phyloP scores from a whole-genome alignment of 2,797 vertebrate species.

The Rachycentron canadum region DNA sequence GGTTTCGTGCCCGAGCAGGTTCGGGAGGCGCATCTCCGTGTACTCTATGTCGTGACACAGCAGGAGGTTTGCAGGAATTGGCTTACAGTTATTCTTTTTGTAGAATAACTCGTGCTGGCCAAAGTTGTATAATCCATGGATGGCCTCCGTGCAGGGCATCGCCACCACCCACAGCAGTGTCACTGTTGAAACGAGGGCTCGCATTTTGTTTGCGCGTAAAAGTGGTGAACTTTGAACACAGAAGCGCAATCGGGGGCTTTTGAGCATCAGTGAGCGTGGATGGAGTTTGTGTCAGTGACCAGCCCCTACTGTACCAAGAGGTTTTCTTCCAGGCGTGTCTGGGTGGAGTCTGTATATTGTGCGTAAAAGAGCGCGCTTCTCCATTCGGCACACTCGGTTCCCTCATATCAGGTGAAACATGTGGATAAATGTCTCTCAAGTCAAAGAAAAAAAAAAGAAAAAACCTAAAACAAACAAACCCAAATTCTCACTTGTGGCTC shows the following conservation, averaged over 20 bases:
- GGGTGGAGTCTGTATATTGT: conserved; percentile 79
- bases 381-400: conserved; percentile 47
- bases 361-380: conserved; percentile 43
- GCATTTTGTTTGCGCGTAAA: conserved; percentile 64
- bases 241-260: background rate
- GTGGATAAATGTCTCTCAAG: conserved; percentile 25
- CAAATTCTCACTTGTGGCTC: conserved; percentile 18
- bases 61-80: conserved; percentile 91
- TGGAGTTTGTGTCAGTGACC: conserved; percentile 57
- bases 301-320: conserved; percentile 56
- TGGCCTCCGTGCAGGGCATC: conserved; percentile 84
- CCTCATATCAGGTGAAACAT: conserved; percentile 51
- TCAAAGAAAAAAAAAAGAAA: conserved; percentile 7
- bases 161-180: conserved; percentile 75
- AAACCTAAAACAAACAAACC: too few relatives aligned
- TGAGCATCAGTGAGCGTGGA: conserved; percentile 53
- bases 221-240: background rate
- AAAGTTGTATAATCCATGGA: conserved; percentile 91
- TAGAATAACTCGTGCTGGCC: conserved; percentile 91
- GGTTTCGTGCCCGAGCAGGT: conserved; percentile 97
- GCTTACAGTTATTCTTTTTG: conserved; percentile 94
- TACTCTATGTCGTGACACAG: conserved; percentile 97
- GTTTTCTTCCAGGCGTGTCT: conserved; percentile 75
- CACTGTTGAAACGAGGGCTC: conserved; percentile 75
- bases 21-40: conserved; percentile 95